Conservation (phyloP, 1,140 invertebrate species). For the Diplogasteroides magnus region DNA sequence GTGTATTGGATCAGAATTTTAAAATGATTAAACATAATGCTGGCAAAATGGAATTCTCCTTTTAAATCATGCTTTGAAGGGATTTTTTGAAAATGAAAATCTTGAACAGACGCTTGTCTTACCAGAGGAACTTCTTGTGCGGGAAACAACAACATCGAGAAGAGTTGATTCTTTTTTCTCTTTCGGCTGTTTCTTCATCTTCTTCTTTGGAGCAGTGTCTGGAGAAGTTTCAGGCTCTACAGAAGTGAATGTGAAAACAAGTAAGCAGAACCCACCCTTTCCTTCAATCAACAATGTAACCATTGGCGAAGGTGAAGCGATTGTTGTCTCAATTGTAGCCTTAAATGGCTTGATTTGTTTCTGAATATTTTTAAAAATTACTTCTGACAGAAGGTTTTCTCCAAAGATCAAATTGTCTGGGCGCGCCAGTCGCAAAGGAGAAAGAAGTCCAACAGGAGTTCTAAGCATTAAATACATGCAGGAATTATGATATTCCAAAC, state of each 20-base stretch:
- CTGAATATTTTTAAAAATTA: not conserved
- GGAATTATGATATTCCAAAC: not conserved
- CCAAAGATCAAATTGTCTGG: not conserved
- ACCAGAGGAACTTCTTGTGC: not conserved
- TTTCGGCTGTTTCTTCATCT: conserved; percentile 2
- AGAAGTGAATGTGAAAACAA: not conserved
- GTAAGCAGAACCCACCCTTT: not conserved
- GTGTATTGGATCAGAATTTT: too few relatives aligned
- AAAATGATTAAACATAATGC: not conserved
- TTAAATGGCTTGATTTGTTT: not conserved
- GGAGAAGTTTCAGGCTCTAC: not conserved
- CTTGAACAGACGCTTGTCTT: too few relatives aligned
- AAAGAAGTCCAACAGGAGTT: not conserved
- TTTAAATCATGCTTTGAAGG: too few relatives aligned
- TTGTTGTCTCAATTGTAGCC: not conserved
- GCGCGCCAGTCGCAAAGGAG: not conserved
- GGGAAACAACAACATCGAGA: not conserved
- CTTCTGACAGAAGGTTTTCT: not conserved
- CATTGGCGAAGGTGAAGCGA: not conserved
- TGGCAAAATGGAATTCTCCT: not conserved
- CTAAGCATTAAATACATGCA: not conserved
- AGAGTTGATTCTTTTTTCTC: conserved; percentile 19
- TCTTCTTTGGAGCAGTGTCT: conserved; percentile 2
- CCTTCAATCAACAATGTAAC: not conserved
- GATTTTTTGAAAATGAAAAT: too few relatives aligned